Evolutionary conservation across 2,888 invertebrate genomes (phyloP), one percentile per base, ranked within the genome.

Genomic region (Drosophila buzzatii): DNA sequence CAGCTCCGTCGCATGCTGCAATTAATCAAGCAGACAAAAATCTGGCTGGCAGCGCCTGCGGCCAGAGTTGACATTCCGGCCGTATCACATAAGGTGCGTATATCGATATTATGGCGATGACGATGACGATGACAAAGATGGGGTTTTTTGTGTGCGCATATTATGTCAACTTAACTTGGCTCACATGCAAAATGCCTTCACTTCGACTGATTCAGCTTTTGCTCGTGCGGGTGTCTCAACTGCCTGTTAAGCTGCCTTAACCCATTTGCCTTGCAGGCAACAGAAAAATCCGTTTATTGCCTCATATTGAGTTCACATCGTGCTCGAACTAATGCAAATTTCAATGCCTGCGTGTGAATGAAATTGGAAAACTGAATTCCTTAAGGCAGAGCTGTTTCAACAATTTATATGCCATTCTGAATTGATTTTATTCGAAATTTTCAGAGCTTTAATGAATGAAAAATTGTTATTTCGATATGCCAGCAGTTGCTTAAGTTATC

Each of bases 11-110:
- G 27, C 52, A 35, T 52, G 53, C 70, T 76, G 80, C 89, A 89
- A 89, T 86, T 86, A 89, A 86, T 86, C 85, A 86, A 80, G 75
- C 67, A 76, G 87, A 84, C 87, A 84, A 79, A 81, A 79, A 81
- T 88, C 84, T 88, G 74, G 53, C 59, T 88, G 74, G 53, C 61
- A 61, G 56, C 12, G 69, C 75, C 57, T 55, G 80, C 64, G 76
- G 79, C 59, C 76, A 69, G 51, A 67, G 76, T 64, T 79, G 69
- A 74, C 76, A 74, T 51, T 35, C 57, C 60, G 59, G 39, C 55
- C 39, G 20, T 2, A 35, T 2, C 55, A 27, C 23, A 55, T n/a
- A 9, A 23, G 55, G 39, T 55, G 55, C 33, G 31, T 49, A 33
- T 51, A 51, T 51, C 55, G 23, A 55, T 53, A 33, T 51, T 33